These are phyloP conservation scores for Pachydiplax longipennis DNA, from an alignment of 2,888 invertebrate species.

Conservation along the genomic window DNA sequence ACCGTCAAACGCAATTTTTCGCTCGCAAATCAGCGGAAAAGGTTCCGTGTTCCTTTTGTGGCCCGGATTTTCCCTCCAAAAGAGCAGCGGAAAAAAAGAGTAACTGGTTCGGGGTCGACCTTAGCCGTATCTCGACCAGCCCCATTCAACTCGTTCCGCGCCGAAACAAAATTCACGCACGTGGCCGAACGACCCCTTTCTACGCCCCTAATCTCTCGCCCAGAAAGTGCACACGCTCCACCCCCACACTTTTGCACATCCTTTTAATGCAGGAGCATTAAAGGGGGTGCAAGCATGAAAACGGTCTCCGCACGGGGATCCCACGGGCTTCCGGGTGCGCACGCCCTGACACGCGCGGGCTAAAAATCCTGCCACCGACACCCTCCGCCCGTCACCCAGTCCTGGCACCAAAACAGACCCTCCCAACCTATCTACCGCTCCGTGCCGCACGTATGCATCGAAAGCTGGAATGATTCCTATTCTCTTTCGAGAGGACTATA, in stretches of 20 bases:
- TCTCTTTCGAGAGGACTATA: neutral
- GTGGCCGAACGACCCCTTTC: neutral
- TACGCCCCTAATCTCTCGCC: neutral
- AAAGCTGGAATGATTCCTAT: neutral
- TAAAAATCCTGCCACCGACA: neutral
- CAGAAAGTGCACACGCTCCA: neutral
- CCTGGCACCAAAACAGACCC: neutral
- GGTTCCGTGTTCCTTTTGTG: neutral
- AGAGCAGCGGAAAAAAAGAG: neutral
- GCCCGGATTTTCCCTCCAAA: neutral
- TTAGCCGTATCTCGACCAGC: neutral
- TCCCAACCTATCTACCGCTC: neutral
- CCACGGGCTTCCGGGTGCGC: neutral
- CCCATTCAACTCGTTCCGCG: neutral
- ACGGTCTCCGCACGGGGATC: neutral
- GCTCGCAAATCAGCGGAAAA: neutral
- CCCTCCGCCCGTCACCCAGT: neutral
- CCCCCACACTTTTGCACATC: neutral
- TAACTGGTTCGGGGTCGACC: neutral
- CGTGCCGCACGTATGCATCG: neutral
- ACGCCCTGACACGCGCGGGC: neutral
- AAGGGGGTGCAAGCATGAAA: neutral
- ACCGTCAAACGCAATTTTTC: neutral
- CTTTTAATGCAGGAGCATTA: neutral
- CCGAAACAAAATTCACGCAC: neutral